Base-by-base conservation (phyloP, 2,113 vertebrate species). In the Jacana jacana region DNA sequence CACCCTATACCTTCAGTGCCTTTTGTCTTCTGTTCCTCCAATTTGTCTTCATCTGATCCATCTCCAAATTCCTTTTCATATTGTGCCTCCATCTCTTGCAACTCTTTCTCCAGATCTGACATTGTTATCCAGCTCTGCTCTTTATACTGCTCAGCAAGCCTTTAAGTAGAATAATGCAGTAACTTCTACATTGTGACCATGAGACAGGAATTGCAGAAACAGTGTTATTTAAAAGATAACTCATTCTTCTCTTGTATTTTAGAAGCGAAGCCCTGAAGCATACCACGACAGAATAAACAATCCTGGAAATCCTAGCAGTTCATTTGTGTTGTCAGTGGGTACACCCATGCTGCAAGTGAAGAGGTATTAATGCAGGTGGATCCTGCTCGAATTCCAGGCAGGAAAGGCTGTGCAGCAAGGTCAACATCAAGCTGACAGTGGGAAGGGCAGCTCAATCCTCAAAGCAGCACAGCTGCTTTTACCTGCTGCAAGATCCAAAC, bases 71-170 rank as follows among this genome's bases (percentile, higher is more conserved):
- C 98, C 94, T 99, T 97, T 55, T 98, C 98, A 3, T 99, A 99
- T 68, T 98, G 98, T 8, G 99, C 99, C 94, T 99, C 99, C 85
- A 99, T 99, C 97, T 99, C 98, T 97, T 98, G 98, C 88, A 99
- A 98, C 91, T 99, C 99, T 95, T 98, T 99, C 97, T 99, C 99
- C 52, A 99, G 96, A 68, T 99, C 98, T 11, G 99, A 99, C 98
- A 99, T 97, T 11, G 98, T 97, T 17, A 98, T 98, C 99, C 99
- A 99, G 97, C 99, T 99, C 98, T 99, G 99, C 82, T 99, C 99
- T 96, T 98, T 98, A 96, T 99, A 99, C 78, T 99, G 98, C 81
- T 99, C 99, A 1, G 98, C 99, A 95, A 99, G 97, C 70, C 99
- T 99, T 95, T 27, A 70, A 95, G 48, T 5, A 95, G 42, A 97